These are phyloP conservation scores for Riptortus pedestris DNA, from an alignment of 1,140 invertebrate genomes.

Conservation along the genomic window DNA sequence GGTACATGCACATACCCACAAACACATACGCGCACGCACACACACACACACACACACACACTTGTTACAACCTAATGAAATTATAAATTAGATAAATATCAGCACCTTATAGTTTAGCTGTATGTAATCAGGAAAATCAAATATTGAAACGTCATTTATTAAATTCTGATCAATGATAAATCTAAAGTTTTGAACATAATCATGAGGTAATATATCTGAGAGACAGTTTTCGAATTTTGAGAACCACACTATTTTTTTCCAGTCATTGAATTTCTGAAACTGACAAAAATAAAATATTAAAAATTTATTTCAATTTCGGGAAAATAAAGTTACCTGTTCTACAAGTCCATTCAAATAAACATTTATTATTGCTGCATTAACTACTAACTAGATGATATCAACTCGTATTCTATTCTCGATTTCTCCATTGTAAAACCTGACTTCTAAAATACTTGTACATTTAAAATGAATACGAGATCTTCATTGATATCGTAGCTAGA, in stretches of 20 bases:
- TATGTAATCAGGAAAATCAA: background rate
- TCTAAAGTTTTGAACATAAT: background rate
- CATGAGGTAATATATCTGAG: background rate
- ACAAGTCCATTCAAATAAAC: background rate
- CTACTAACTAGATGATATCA: background rate
- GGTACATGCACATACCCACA: too few species aligned
- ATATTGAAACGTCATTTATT: background rate
- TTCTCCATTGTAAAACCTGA: too few species aligned
- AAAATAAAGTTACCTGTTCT: background rate
- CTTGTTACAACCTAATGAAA: too few species aligned
- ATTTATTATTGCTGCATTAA: background rate
- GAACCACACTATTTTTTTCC: background rate
- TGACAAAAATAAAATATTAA: background rate
- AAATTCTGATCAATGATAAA: background rate
- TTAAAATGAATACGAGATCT: too few species aligned
- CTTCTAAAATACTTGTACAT: too few species aligned
- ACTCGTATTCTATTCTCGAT: background rate
- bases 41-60: too few species aligned
- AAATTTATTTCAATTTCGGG: background rate
- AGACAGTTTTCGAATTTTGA: background rate
- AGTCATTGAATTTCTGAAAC: background rate
- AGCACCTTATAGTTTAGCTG: background rate
- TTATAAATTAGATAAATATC: background rate
- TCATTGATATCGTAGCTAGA: too few species aligned
- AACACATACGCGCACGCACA: too few species aligned